A percentile compares a stretch with the other conserved stretches of the same genome.
phyloP scores from a whole-genome alignment of 2,888 invertebrate species.

The Allolobophora icterica region DNA sequence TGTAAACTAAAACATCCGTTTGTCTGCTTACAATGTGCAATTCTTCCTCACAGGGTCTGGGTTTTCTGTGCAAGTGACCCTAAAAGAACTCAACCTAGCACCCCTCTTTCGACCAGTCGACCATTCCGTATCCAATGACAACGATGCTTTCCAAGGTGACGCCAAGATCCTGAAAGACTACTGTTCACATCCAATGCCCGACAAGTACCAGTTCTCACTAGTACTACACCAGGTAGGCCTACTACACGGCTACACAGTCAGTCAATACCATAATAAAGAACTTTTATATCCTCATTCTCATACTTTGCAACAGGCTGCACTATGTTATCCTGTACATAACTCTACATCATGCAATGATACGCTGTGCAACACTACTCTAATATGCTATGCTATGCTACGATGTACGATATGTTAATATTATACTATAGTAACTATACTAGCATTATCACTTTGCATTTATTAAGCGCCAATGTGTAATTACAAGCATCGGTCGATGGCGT shows the following conservation, averaged over 20 bases:
- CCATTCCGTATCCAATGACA: slow-evolving; percentile 48
- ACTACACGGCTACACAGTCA: neutral
- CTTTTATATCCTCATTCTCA: neutral
- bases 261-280: too few species aligned
- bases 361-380: too few species aligned
- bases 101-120: slow-evolving; percentile 49
- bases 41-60: slow-evolving; percentile 42
- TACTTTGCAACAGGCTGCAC: neutral
- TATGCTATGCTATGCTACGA: too few species aligned
- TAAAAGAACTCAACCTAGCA: slow-evolving; percentile 49
- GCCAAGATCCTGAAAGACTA: slow-evolving; percentile 48
- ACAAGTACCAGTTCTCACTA: slow-evolving; percentile 57
- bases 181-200: slow-evolving; percentile 60
- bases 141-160: slow-evolving; percentile 44
- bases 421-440: too few species aligned
- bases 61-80: slow-evolving; percentile 44
- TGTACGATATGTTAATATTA: too few species aligned
- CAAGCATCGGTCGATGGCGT: too few species aligned
- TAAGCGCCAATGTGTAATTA: too few species aligned
- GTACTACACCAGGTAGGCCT: slow-evolving; percentile 59
- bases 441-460: too few species aligned
- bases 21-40: neutral
- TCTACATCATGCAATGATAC: too few species aligned
- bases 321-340: too few species aligned
- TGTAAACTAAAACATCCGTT: neutral